A percentile compares a stretch with the other conserved stretches of the same genome.
Evolutionary conservation across 2,888 invertebrate species (phyloP).

Genomic region (Drosophila bunnanda): DNA sequence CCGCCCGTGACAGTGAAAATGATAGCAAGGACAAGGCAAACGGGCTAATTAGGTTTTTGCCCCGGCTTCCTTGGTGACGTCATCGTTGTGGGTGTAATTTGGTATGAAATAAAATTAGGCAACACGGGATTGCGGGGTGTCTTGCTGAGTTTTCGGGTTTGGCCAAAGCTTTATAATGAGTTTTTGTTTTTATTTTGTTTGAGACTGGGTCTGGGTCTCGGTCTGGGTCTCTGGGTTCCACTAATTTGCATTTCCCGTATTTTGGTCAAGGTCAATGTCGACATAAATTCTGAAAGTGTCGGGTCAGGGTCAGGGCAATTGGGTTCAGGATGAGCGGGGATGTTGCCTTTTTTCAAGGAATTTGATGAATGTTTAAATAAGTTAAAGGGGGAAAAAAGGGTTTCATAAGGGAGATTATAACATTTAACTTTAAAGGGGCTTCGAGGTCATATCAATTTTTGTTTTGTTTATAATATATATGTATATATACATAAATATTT

Average conservation of each 20-base stretch:
- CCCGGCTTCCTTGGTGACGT: conserved; percentile 61
- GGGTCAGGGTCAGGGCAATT: conserved; percentile 52
- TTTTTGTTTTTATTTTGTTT: conserved; percentile 48
- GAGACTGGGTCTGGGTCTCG: conserved; percentile 23
- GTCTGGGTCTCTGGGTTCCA: conserved; percentile 43
- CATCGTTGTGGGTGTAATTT: conserved; percentile 71
- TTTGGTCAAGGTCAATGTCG: conserved; percentile 75
- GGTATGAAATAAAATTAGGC: conserved; percentile 76
- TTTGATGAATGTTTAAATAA: conserved; percentile 4
- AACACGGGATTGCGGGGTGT: background rate
- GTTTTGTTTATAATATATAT: background rate
- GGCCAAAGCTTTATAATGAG: conserved; percentile 43
- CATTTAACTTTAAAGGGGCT: background rate
- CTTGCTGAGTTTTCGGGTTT: conserved; percentile 9
- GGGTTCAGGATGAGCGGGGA: background rate
- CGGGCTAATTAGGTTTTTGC: conserved; percentile 82
- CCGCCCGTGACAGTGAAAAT: conserved; percentile 75
- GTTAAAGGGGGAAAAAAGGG: background rate
- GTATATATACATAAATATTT: background rate
- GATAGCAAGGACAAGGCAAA: conserved; percentile 53
- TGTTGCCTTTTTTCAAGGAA: background rate
- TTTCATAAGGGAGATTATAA: background rate
- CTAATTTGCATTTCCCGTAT: conserved; percentile 72
- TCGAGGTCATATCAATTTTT: too few relatives aligned
- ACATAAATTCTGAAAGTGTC: conserved; percentile 53